Conservation (phyloP, 2,888 invertebrate species). For the Rhimphoctona megacephalus region DNA sequence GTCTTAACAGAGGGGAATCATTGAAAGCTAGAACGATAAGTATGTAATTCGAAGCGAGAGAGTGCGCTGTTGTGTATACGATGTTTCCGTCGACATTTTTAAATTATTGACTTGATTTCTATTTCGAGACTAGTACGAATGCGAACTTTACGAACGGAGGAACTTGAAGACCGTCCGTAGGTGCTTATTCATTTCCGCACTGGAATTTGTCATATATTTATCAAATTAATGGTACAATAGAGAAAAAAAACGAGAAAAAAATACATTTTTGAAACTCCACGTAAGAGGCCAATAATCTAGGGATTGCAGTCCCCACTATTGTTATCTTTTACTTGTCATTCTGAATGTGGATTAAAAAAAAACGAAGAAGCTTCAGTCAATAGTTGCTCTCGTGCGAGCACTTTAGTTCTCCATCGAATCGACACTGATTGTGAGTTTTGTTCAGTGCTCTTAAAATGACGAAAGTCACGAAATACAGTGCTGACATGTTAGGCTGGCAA, state of each 20-base stretch:
- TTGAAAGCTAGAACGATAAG: constrained; percentile 13
- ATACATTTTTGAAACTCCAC: neutral
- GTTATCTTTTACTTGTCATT: neutral
- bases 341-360: neutral
- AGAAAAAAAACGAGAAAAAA: neutral
- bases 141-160: constrained; percentile 3
- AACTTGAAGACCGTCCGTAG: constrained; percentile 2
- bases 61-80: neutral
- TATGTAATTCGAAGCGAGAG: neutral
- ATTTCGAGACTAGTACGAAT: constrained; percentile 11
- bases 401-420: neutral
- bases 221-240: neutral
- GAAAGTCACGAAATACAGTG: constrained; percentile 27
- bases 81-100: constrained; percentile 8
- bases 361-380: constrained; percentile 4
- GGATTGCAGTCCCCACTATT: neutral
- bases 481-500: constrained; percentile 59
- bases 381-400: constrained; percentile 5
- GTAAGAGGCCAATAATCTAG: neutral
- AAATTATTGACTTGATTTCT: constrained; percentile 23
- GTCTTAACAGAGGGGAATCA: neutral
- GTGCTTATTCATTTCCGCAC: neutral
- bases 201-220: neutral
- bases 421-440: neutral
- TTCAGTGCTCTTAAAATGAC: constrained; percentile 36